Evolutionary conservation across 2,113 vertebrate species (phyloP).

Genomic region (Gymnocephalus cernua): DNA sequence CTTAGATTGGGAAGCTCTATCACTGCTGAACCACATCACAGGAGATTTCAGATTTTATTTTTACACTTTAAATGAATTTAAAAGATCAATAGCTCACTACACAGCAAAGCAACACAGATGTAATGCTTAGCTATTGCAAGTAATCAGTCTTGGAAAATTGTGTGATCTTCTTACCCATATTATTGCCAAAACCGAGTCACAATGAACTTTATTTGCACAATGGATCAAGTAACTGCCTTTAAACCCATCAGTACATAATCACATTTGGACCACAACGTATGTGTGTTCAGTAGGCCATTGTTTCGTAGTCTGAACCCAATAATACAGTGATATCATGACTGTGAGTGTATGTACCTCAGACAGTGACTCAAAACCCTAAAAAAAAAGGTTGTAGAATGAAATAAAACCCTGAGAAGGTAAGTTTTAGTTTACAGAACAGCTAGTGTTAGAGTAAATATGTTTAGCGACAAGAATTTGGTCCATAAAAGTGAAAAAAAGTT

Average conservation of each 20-base stretch:
- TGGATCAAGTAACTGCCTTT: neutral
- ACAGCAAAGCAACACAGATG: neutral
- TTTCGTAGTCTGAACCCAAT: neutral
- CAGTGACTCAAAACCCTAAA: neutral
- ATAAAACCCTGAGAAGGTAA: neutral
- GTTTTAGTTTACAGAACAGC: neutral
- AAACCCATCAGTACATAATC: neutral
- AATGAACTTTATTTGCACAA: neutral
- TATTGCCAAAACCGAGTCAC: neutral
- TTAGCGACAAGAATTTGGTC: neutral
- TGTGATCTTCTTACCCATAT: neutral
- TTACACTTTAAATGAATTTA: neutral
- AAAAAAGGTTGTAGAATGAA: neutral
- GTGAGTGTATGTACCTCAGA: neutral
- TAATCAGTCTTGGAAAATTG: neutral
- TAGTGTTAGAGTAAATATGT: neutral
- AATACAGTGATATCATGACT: neutral
- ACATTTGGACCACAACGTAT: neutral
- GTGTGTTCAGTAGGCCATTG: slow-evolving; percentile 4
- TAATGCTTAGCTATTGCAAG: neutral
- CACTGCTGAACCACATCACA: neutral
- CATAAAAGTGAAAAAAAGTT: neutral
- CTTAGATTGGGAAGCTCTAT: neutral
- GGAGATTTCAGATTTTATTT: slow-evolving; percentile 1
- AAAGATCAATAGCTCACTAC: neutral